Conservation (phyloP, 2,888 invertebrate species). For the Trachelus stipa region DNA sequence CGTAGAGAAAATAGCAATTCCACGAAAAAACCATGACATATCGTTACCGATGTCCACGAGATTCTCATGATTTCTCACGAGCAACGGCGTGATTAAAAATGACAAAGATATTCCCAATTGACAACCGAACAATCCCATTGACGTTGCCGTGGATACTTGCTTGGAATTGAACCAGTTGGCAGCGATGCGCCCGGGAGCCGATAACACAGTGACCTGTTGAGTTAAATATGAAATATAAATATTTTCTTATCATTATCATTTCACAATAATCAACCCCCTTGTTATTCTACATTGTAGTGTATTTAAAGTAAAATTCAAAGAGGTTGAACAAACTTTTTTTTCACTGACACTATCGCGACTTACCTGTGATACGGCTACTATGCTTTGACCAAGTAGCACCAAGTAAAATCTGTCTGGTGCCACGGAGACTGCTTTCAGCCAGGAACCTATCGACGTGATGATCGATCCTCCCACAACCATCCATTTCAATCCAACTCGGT, state of each 20-base stretch:
- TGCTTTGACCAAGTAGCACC: conserved; percentile 29
- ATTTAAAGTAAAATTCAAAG: neutral
- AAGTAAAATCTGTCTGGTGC: conserved; percentile 2
- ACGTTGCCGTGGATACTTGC: conserved; percentile 74
- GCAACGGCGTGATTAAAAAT: conserved; percentile 74
- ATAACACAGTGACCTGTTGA: conserved; percentile 75
- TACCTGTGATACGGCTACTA: neutral
- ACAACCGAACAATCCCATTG: conserved; percentile 78
- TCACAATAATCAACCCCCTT: neutral
- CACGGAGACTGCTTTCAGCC: conserved; percentile 47
- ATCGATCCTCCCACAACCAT: conserved; percentile 68
- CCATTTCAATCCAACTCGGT: conserved; percentile 64
- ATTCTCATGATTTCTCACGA: conserved; percentile 63
- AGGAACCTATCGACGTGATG: conserved; percentile 71
- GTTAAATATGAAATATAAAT: neutral
- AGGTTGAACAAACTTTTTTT: neutral
- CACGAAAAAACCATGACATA: conserved; percentile 33
- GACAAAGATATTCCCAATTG: conserved; percentile 77
- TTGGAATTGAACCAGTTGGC: conserved; percentile 77
- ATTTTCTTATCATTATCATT: neutral
- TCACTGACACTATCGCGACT: neutral
- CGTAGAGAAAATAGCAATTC: conserved; percentile 65
- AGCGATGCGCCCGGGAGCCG: conserved; percentile 74
- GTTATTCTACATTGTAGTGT: neutral
- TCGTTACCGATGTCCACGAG: conserved; percentile 64